Conservation (phyloP, 2,888 invertebrate genomes). For the Lomographa bimaculata region DNA sequence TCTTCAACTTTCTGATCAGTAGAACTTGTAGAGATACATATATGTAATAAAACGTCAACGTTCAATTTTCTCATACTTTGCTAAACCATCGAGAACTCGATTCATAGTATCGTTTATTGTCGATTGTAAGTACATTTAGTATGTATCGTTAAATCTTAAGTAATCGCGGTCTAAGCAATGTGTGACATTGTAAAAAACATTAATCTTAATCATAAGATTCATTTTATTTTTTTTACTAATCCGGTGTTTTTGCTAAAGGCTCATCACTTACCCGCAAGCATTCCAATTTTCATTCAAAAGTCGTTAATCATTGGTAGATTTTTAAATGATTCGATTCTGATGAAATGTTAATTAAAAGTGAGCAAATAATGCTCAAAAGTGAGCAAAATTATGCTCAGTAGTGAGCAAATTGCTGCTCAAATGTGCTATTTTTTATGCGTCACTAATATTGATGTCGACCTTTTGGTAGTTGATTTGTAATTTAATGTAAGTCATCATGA, state of each 20-base stretch:
- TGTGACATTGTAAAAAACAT: slow-evolving; percentile 52
- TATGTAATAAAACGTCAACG: no score
- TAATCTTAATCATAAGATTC: slow-evolving; percentile 21
- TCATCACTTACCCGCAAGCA: slow-evolving; percentile 36
- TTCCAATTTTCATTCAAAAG: slow-evolving; percentile 43
- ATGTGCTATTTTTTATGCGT: slow-evolving; percentile 8
- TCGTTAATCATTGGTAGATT: no score
- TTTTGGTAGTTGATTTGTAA: neutral
- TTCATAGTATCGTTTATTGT: slow-evolving; percentile 15
- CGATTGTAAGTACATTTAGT: slow-evolving; percentile 47
- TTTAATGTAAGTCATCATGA: neutral
- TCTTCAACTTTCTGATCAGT: no score
- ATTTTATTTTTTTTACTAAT: slow-evolving; percentile 50
- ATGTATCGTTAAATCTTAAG: slow-evolving; percentile 35
- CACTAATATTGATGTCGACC: slow-evolving; percentile 1
- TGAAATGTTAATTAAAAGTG: neutral
- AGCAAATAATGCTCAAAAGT: slow-evolving; percentile 4
- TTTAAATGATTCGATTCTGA: neutral
- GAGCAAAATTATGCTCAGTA: no score
- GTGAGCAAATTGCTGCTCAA: no score
- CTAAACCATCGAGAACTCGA: slow-evolving; percentile 11
- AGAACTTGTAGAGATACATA: no score
- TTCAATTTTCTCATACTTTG: slow-evolving; percentile 8
- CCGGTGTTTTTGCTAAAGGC: slow-evolving; percentile 28
- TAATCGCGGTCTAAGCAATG: slow-evolving; percentile 49